Conservation (phyloP, 2,113 vertebrate genomes). For the Morone chrysops region DNA sequence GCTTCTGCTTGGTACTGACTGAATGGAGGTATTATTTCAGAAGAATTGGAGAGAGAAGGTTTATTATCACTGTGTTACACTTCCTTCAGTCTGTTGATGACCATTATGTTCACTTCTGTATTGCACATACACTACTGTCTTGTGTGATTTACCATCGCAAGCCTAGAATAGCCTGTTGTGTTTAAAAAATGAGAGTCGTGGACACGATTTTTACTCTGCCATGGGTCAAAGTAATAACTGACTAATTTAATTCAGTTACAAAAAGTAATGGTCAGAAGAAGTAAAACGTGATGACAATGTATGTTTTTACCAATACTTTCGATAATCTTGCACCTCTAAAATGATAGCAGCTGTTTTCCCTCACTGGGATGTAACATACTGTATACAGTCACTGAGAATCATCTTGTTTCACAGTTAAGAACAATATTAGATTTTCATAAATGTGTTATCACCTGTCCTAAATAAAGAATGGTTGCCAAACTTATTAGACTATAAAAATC, state of each 20-base stretch:
- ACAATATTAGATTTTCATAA: not conserved
- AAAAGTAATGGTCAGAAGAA: not conserved
- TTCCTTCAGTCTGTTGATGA: constrained; percentile 63
- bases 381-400: not conserved
- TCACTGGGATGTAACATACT: not conserved
- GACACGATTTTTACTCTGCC: not conserved
- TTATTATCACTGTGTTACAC: constrained; percentile 75
- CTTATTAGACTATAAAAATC: not conserved
- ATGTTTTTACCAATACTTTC: not conserved
- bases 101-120: constrained; percentile 52
- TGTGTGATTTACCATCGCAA: constrained; percentile 32
- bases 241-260: not conserved
- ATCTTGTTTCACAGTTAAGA: not conserved
- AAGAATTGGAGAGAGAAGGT: constrained; percentile 76
- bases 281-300: not conserved
- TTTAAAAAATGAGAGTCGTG: not conserved
- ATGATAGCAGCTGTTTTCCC: not conserved
- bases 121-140: constrained; percentile 41
- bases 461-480: not conserved
- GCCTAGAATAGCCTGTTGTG: constrained; percentile 29
- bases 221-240: not conserved
- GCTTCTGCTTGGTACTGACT: constrained; percentile 78
- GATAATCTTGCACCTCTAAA: not conserved
- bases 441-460: not conserved
- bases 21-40: constrained; percentile 72